Conservation (phyloP, 2,888 invertebrate genomes). For the Vesta saturnalis region DNA sequence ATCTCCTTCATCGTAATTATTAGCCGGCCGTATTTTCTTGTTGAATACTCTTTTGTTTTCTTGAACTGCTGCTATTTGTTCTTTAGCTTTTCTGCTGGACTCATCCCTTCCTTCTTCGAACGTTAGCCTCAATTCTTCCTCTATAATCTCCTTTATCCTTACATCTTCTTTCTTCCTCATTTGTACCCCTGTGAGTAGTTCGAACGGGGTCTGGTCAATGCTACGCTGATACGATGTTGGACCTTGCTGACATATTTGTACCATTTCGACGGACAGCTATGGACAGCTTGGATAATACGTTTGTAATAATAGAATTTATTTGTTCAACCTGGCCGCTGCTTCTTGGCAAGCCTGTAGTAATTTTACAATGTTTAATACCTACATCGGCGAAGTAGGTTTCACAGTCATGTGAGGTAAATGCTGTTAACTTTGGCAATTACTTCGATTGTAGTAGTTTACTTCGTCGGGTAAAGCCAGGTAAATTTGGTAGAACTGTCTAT, state of each 20-base stretch:
- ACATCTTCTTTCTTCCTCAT: slow-evolving; percentile 20
- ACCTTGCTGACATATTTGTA: slow-evolving; percentile 37
- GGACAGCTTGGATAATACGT: slow-evolving; percentile 39
- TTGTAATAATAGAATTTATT: slow-evolving; percentile 39
- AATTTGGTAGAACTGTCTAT: slow-evolving; percentile 53
- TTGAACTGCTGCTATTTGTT: too few relatives aligned
- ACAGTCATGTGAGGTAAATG: slow-evolving; percentile 40
- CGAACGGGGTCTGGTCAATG: slow-evolving; percentile 38
- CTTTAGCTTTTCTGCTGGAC: slow-evolving; percentile 23
- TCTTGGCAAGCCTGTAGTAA: slow-evolving; percentile 25
- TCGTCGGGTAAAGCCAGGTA: slow-evolving; percentile 51
- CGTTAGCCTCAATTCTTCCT: slow-evolving; percentile 36
- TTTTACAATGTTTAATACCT: slow-evolving; percentile 18
- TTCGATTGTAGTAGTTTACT: slow-evolving; percentile 46
- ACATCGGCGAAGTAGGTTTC: slow-evolving; percentile 25
- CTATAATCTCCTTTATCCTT: slow-evolving; percentile 29
- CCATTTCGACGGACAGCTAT: slow-evolving; percentile 36
- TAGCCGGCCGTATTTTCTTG: too few relatives aligned
- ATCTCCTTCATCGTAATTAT: too few relatives aligned
- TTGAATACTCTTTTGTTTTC: too few relatives aligned
- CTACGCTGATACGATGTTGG: slow-evolving; percentile 40
- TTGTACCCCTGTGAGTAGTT: slow-evolving; percentile 36
- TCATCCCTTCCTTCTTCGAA: slow-evolving; percentile 33
- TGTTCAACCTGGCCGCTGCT: slow-evolving; percentile 39
- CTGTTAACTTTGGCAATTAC: slow-evolving; percentile 42